phyloP scores from a whole-genome alignment of 2,888 invertebrate species.

The Tanytarsus gracilentus region DNA sequence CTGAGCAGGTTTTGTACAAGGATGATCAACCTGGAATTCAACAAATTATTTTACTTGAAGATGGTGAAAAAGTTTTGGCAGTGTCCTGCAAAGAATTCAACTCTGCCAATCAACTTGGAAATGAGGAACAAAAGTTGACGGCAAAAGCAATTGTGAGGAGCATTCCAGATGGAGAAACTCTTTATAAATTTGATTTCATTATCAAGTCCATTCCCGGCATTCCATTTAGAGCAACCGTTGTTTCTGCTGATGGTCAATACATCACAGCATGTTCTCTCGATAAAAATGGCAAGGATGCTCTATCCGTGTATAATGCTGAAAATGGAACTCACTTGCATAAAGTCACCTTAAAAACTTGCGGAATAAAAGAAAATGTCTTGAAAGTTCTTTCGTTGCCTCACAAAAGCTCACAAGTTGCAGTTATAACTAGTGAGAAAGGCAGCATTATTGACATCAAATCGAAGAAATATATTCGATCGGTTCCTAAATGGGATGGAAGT shows the following conservation, averaged over 20 bases:
- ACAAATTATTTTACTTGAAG: slow-evolving; percentile 43
- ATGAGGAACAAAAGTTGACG: slow-evolving; percentile 54
- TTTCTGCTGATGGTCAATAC: slow-evolving; percentile 72
- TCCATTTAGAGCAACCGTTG: slow-evolving; percentile 64
- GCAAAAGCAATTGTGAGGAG: slow-evolving; percentile 61
- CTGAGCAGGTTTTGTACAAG: slow-evolving; percentile 67
- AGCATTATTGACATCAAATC: slow-evolving; percentile 82
- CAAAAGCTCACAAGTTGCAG: slow-evolving; percentile 74
- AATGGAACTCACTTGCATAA: slow-evolving; percentile 40
- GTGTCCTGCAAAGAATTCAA: slow-evolving; percentile 41
- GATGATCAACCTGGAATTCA: slow-evolving; percentile 60
- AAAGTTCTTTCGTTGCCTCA: slow-evolving; percentile 72
- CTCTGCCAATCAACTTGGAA: slow-evolving; percentile 38
- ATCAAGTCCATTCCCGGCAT: slow-evolving; percentile 60
- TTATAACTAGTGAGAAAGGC: slow-evolving; percentile 83
- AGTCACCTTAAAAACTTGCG: slow-evolving; percentile 45
- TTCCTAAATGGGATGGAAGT: slow-evolving; percentile 87
- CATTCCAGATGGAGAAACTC: slow-evolving; percentile 66
- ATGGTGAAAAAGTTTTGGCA: slow-evolving; percentile 41
- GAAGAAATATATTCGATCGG: slow-evolving; percentile 76
- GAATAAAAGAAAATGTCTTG: slow-evolving; percentile 55
- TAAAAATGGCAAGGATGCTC: slow-evolving; percentile 68
- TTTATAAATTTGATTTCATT: slow-evolving; percentile 76
- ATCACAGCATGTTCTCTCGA: slow-evolving; percentile 74
- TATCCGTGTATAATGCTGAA: slow-evolving; percentile 50